A percentile compares a stretch with the other conserved stretches of the same genome.
phyloP scores from a whole-genome alignment of 2,888 invertebrate species.

The Drosophila rellima region DNA sequence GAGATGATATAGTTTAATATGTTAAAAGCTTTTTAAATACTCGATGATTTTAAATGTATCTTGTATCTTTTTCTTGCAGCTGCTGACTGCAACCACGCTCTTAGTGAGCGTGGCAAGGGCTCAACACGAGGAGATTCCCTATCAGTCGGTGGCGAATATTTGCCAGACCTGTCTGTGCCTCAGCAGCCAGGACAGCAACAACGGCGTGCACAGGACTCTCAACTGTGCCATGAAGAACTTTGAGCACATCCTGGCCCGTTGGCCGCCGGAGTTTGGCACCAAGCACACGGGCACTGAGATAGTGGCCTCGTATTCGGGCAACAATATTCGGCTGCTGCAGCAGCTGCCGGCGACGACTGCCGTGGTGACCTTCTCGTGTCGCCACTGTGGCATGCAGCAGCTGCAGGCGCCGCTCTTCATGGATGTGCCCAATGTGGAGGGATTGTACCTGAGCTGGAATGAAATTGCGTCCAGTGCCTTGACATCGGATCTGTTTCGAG shows the following conservation, averaged over 20 bases:
- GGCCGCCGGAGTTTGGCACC: slow-evolving; percentile 83
- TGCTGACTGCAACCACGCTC: slow-evolving; percentile 33
- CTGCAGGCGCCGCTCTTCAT: slow-evolving; percentile 83
- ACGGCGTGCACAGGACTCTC: slow-evolving; percentile 71
- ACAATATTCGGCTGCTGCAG: slow-evolving; percentile 80
- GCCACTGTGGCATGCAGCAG: slow-evolving; percentile 82
- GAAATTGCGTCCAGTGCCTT: slow-evolving; percentile 87
- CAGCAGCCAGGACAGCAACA: slow-evolving; percentile 66
- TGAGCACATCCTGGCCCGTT: slow-evolving; percentile 83
- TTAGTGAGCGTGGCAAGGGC: slow-evolving; percentile 36
- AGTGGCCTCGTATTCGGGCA: slow-evolving; percentile 83
- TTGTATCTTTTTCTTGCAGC: no score
- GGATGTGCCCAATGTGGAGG: slow-evolving; percentile 83
- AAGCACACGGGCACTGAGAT: slow-evolving; percentile 79
- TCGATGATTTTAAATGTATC: no score
- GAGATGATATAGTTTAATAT: no score
- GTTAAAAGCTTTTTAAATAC: no score
- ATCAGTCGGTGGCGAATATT: slow-evolving; percentile 80
- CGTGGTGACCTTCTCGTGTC: slow-evolving; percentile 82
- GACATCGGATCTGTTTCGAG: slow-evolving; percentile 89
- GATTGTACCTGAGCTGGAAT: slow-evolving; percentile 85
- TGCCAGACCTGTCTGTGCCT: slow-evolving; percentile 83
- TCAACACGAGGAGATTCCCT: slow-evolving; percentile 83
- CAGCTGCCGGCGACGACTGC: slow-evolving; percentile 84
- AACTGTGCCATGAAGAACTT: slow-evolving; percentile 82